Conservation (phyloP, 2,113 vertebrate species). For the Sinocyclocheilus anophthalmus region DNA sequence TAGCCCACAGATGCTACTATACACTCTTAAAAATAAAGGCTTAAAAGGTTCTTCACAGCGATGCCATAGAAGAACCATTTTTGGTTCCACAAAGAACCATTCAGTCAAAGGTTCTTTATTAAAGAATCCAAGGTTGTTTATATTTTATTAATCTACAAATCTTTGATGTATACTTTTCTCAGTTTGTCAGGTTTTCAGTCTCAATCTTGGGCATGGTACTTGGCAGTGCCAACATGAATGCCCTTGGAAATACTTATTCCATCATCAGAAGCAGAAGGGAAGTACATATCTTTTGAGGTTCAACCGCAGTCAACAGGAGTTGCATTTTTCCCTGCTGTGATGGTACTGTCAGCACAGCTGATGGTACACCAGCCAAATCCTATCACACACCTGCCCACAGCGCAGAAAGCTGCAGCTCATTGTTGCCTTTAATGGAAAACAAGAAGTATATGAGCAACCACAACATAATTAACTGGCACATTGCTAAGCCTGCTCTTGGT, state of each 20-base stretch:
- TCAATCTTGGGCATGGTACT: background rate
- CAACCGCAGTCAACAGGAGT: constrained; percentile 11
- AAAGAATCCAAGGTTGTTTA: background rate
- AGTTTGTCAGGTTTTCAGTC: background rate
- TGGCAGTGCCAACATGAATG: background rate
- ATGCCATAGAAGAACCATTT: no score
- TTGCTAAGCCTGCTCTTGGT: constrained; percentile 6
- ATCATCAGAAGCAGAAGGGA: background rate
- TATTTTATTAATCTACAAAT: background rate
- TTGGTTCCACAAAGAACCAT: no score
- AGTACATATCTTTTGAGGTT: constrained; percentile 19
- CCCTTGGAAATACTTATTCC: constrained; percentile 36
- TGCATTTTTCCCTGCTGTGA: background rate
- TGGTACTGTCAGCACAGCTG: background rate
- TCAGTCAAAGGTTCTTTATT: no score
- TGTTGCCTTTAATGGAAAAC: constrained; percentile 15
- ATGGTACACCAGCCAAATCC: background rate
- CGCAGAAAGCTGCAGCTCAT: background rate
- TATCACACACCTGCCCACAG: constrained; percentile 16
- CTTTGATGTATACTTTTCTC: constrained; percentile 1
- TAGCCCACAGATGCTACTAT: background rate
- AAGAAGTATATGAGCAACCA: background rate
- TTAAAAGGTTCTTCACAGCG: no score
- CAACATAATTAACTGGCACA: constrained; percentile 15
- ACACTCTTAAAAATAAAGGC: no score